A percentile compares a stretch with the other conserved stretches of the same genome.
Evolutionary conservation across 1,140 invertebrate species (phyloP).

Genomic region (Drosophila truncata): DNA sequence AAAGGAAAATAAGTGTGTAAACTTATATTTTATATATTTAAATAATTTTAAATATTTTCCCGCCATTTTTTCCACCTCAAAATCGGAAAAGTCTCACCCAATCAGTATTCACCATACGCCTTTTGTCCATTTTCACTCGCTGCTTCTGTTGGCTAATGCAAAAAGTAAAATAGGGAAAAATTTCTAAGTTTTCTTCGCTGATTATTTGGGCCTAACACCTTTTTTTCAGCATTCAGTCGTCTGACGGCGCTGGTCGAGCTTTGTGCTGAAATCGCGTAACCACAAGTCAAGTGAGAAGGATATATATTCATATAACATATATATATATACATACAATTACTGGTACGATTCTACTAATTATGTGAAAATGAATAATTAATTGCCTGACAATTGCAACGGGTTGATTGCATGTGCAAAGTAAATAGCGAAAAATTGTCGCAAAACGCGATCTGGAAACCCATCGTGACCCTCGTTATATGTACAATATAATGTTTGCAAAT

Average conservation of each 20-base stretch:
- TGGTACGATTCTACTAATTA: conserved; percentile 22
- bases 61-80: conserved; percentile 13
- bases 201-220: conserved; percentile 65
- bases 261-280: conserved; percentile 44
- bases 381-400: conserved; percentile 18
- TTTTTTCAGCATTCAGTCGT: conserved; percentile 57
- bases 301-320: conserved; percentile 4
- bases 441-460: conserved; percentile 9
- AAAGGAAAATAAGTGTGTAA: not conserved
- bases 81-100: not conserved
- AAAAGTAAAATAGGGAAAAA: conserved; percentile 62
- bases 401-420: conserved; percentile 29
- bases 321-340: conserved; percentile 4
- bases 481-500: conserved; percentile 4
- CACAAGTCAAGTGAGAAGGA: conserved; percentile 20
- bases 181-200: conserved; percentile 78
- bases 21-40: not conserved
- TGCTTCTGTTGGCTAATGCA: conserved; percentile 26
- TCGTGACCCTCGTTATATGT: not conserved
- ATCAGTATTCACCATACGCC: conserved; percentile 51
- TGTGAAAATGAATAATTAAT: conserved; percentile 44
- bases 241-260: conserved; percentile 54
- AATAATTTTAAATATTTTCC: conserved; percentile 7
- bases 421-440: conserved; percentile 16
- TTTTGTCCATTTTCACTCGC: conserved; percentile 27